Evolutionary conservation across 2,888 invertebrate genomes (phyloP), one percentile per base, ranked within the genome.

Genomic region (Argyra leucocephala): DNA sequence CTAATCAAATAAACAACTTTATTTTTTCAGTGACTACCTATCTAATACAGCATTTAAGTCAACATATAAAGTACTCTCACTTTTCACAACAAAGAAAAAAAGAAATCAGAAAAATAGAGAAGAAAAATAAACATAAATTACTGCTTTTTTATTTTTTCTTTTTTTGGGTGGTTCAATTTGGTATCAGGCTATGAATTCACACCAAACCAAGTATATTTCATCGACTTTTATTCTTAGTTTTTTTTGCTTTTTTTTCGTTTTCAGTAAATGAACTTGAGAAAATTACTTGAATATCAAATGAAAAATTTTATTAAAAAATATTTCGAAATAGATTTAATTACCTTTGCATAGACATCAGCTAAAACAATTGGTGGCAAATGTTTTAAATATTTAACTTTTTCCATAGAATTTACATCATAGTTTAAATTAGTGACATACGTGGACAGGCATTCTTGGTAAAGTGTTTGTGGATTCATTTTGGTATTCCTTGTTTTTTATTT

Each of bases 341-440:
- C 80, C 74, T 74, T 72, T 64, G 74, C 73, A 69, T 79, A 80
- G 66, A 79, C 76, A 73, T 80, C 80, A 64, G 76, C 75, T 58
- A 78, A 74, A 48, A 80, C 71, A 67, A 73, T 74, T 37, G 75
- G 75, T 64, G 80, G 79, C 69, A 80, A 66, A 66, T 75, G 75
- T 9, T 76, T 75, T 66, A 79, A 67, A 63, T 75, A 73, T 66
- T 74, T 72, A 61, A 78, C 74, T 64, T 73, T 74, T 65, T 77
- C 72, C 70, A 79, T 67, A 36, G 73, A 73, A 59, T 72, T 64
- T 62, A 76, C 76, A 71, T 74, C 77, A 66, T 74, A 74, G 69
- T 78, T 75, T 67, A 78, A 72, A 68, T 75, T 74, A 24, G 71
- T 68, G 63, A 78, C 78, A 69, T 76, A 75, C 64, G 74, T 72